Evolutionary conservation across 2,888 invertebrate genomes (phyloP).

Genomic region (Meandrusa payeni): DNA sequence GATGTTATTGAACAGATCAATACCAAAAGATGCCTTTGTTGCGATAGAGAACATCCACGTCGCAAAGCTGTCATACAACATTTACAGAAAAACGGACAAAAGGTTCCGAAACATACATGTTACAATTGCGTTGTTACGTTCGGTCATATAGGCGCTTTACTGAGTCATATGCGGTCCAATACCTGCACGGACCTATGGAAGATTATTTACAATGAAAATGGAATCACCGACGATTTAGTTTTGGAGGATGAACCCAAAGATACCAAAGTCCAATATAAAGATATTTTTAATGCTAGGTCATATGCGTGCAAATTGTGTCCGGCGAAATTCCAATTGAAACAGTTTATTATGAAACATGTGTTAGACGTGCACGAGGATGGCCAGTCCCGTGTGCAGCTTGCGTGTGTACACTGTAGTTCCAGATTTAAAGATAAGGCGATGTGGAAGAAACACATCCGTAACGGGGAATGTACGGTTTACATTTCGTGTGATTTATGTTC

Average conservation of each 20-base stretch:
- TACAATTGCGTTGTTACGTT: conserved; percentile 83
- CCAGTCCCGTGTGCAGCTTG: conserved; percentile 60
- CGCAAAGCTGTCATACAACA: conserved; percentile 77
- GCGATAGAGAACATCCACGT: conserved; percentile 69
- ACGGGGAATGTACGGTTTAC: conserved; percentile 81
- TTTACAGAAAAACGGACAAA: conserved; percentile 75
- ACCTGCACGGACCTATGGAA: conserved; percentile 75
- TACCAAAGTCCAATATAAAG: conserved; percentile 66
- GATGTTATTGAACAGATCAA: conserved; percentile 74
- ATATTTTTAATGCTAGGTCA: conserved; percentile 74
- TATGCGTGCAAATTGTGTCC: conserved; percentile 75
- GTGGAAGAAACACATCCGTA: conserved; percentile 73
- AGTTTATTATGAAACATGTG: conserved; percentile 76
- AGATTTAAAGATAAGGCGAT: conserved; percentile 68
- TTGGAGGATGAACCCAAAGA: conserved; percentile 64
- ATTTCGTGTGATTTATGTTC: conserved; percentile 77
- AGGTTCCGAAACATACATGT: conserved; percentile 82
- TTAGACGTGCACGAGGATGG: conserved; percentile 74
- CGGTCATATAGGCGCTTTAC: conserved; percentile 71
- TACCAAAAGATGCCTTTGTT: conserved; percentile 72
- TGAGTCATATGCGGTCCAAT: conserved; percentile 76
- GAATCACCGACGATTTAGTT: conserved; percentile 72
- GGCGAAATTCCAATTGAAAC: conserved; percentile 75
- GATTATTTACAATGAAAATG: conserved; percentile 71
- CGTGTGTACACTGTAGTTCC: conserved; percentile 68